These are phyloP conservation scores for Porites lutea DNA, from an alignment of 64 coral and sea anemone genomes.

Conservation along the genomic window DNA sequence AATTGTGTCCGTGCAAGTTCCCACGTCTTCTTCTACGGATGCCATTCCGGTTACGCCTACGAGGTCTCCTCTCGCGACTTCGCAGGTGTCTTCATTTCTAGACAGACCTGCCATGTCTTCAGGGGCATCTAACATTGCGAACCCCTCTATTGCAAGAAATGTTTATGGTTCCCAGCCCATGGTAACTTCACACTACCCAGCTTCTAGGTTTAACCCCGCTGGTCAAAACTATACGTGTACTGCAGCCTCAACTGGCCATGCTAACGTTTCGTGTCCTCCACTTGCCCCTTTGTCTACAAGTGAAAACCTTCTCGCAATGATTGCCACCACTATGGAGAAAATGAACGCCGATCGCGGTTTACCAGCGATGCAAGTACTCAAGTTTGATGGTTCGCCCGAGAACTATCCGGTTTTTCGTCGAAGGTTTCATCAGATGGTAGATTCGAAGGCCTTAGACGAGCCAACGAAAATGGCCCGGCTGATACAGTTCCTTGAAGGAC, in stretches of 20 bases:
- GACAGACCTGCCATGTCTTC: background rate
- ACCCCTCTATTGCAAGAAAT: background rate
- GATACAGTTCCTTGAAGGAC: constrained; percentile 3
- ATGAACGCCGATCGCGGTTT: constrained; percentile 11
- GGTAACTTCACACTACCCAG: background rate
- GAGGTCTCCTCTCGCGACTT: background rate
- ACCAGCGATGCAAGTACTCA: background rate
- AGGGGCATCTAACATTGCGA: background rate
- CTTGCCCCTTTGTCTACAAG: background rate
- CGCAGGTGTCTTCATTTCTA: background rate
- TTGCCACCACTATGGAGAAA: constrained; percentile 24
- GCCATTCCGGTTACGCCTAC: background rate
- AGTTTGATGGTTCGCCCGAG: constrained; percentile 50
- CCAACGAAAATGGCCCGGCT: constrained; percentile 15
- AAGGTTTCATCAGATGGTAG: constrained; percentile 33
- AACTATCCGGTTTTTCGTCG: background rate
- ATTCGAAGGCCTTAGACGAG: constrained; percentile 21
- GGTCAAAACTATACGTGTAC: background rate
- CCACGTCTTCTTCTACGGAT: background rate
- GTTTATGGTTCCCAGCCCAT: background rate
- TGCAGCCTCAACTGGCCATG: background rate
- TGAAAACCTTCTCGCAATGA: background rate
- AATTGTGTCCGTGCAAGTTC: background rate
- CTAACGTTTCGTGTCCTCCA: background rate
- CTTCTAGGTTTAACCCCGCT: background rate